Conservation (phyloP, 2,113 vertebrate species). For the Pseudolaguvia tuberculata region DNA sequence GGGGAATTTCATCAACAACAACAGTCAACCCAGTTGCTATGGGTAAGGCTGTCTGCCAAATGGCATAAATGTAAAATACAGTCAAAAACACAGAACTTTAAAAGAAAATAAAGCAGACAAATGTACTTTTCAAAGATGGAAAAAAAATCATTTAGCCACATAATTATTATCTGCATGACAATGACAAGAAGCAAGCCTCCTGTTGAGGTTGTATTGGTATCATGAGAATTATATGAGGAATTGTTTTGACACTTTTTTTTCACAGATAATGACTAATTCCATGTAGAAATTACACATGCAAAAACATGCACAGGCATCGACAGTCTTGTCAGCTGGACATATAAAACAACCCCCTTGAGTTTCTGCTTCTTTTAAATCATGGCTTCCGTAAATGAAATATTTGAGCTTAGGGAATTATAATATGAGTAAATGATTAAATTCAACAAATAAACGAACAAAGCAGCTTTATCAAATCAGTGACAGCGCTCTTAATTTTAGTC, state of each 20-base stretch:
- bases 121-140: not conserved
- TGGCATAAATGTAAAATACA: too few relatives aligned
- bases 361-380: not conserved
- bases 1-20: too few relatives aligned
- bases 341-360: not conserved
- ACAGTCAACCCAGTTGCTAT: too few relatives aligned
- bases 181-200: not conserved
- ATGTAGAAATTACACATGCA: not conserved
- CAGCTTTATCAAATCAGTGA: not conserved
- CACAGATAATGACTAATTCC: not conserved
- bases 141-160: slow-evolving; percentile 6
- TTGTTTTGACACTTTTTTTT: not conserved
- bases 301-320: not conserved
- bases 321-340: not conserved
- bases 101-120: not conserved
- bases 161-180: slow-evolving; percentile 3
- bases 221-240: not conserved
- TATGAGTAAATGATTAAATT: not conserved
- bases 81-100: too few relatives aligned
- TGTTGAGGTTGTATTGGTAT: not conserved
- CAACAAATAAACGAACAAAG: too few relatives aligned
- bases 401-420: not conserved
- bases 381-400: not conserved
- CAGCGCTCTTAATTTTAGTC: not conserved
- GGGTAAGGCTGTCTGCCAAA: too few relatives aligned